phyloP scores from a whole-genome alignment of 2,113 vertebrate genomes.

The Tyrannus savana region DNA sequence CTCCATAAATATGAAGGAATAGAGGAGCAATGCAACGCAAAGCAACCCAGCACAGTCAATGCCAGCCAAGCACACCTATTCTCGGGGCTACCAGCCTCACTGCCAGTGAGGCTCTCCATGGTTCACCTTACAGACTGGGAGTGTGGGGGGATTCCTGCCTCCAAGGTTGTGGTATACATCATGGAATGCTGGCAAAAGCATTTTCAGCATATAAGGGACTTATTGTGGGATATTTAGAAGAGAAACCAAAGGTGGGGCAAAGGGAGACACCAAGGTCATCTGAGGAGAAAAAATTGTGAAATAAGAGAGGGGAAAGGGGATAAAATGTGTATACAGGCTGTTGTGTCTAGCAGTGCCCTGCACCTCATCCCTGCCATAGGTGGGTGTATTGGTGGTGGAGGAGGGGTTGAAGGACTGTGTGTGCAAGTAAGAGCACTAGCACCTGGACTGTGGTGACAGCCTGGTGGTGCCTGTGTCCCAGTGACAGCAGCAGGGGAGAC shows the following conservation, averaged over 20 bases:
- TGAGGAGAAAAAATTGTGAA: background rate
- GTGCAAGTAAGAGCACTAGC: background rate
- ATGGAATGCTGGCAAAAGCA: background rate
- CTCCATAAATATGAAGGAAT: background rate
- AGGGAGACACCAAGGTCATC: background rate
- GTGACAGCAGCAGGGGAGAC: background rate
- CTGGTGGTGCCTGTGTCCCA: fast-evolving
- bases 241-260: background rate
- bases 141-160: background rate
- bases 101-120: background rate
- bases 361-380: background rate
- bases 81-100: too few relatives aligned
- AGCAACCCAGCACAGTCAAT: background rate
- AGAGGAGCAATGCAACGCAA: background rate
- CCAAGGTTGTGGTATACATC: background rate
- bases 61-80: background rate
- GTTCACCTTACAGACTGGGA: too few relatives aligned
- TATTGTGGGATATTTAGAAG: background rate
- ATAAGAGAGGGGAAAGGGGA: background rate
- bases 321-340: background rate
- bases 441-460: background rate
- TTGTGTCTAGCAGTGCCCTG: background rate
- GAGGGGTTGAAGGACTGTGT: background rate
- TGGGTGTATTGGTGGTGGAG: background rate
- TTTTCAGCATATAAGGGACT: background rate